Conservation (phyloP, 2,888 invertebrate species). For the Petrophora chlorosata region DNA sequence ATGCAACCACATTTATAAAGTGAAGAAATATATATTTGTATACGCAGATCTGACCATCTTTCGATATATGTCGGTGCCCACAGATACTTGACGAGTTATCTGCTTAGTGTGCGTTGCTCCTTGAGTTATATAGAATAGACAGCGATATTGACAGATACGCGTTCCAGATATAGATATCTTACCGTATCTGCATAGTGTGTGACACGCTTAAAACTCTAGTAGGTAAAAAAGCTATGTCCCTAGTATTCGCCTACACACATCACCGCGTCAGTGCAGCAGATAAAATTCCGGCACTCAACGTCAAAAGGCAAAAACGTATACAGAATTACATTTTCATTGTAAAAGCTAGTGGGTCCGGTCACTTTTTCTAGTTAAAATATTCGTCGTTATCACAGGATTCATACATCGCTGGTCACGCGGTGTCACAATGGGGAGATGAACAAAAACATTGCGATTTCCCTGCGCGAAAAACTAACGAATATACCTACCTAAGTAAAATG, state of each 20-base stretch:
- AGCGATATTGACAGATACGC: too few species aligned
- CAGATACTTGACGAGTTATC: too few species aligned
- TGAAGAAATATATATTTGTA: too few species aligned
- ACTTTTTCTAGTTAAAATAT: conserved; percentile 67
- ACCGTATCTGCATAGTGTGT: too few species aligned
- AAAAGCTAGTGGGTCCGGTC: conserved; percentile 47
- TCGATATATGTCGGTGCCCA: too few species aligned
- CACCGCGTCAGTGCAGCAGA: background rate
- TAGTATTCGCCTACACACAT: too few species aligned
- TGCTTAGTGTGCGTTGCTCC: too few species aligned
- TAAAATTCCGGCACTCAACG: conserved; percentile 21
- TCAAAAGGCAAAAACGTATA: conserved; percentile 26
- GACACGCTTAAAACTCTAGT: background rate
- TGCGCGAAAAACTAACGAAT: conserved; percentile 44
- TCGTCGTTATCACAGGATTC: conserved; percentile 73
- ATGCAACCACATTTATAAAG: too few species aligned
- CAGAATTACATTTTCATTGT: conserved; percentile 48
- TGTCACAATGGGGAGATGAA: conserved; percentile 72
- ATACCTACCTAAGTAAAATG: too few species aligned
- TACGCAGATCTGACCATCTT: too few species aligned
- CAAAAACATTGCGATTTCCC: conserved; percentile 65
- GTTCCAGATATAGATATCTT: too few species aligned
- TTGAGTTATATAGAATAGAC: too few species aligned
- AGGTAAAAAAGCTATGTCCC: background rate
- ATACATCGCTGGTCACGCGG: conserved; percentile 69